Conservation (phyloP, 2,113 vertebrate species). For the Eptesicus fuscus region DNA sequence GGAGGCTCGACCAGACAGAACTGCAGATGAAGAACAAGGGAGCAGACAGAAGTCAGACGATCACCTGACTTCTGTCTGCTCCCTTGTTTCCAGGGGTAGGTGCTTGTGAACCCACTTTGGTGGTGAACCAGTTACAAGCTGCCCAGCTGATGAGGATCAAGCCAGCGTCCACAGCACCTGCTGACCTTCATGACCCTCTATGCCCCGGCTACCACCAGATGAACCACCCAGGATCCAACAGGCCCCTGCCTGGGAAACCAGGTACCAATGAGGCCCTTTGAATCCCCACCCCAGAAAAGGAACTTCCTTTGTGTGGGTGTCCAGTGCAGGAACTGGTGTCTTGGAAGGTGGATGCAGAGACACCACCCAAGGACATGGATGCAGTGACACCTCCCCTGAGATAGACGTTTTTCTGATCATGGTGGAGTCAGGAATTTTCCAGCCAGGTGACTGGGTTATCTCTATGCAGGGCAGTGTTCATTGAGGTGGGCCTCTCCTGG, state of each 20-base stretch:
- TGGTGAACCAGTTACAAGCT: neutral
- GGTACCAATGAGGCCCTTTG: neutral
- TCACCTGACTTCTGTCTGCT: too few relatives aligned
- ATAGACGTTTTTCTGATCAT: neutral
- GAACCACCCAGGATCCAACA: neutral
- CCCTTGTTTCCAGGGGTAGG: neutral
- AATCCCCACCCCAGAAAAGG: too few relatives aligned
- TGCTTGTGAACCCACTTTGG: neutral
- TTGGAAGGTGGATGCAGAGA: neutral
- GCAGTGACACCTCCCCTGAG: neutral
- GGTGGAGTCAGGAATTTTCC: neutral
- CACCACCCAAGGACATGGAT: neutral
- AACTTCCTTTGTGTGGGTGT: neutral
- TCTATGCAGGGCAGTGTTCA: neutral
- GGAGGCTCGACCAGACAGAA: neutral
- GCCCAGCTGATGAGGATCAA: fast-evolving
- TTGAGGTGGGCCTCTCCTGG: neutral
- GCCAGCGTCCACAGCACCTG: fast-evolving
- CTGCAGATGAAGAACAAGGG: neutral
- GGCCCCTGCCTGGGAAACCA: neutral
- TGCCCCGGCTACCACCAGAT: neutral
- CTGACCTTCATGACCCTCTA: neutral
- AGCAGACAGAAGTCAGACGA: neutral
- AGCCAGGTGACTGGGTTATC: neutral
- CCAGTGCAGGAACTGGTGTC: neutral